These are phyloP conservation scores for Acrocephalus scirpaceus DNA, from an alignment of 2,797 vertebrate genomes.

Conservation along the genomic window DNA sequence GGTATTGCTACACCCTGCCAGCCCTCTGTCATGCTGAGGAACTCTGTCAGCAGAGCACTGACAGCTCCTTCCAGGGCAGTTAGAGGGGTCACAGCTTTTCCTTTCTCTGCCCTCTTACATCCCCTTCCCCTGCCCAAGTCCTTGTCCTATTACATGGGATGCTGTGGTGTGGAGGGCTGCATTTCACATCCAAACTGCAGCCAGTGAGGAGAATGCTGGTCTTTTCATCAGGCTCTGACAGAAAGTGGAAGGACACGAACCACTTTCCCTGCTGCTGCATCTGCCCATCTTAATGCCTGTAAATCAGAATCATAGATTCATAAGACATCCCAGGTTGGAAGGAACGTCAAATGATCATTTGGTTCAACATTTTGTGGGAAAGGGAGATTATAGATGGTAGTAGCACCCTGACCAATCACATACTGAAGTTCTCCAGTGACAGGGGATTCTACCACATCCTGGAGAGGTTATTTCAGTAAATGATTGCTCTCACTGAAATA, in stretches of 20 bases:
- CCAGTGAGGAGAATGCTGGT: background rate
- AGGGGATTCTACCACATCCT: accelerated
- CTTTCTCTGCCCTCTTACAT: background rate
- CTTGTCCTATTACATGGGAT: accelerated
- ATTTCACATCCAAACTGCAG: background rate
- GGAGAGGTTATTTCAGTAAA: background rate
- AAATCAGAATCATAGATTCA: background rate
- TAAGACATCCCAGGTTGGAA: background rate
- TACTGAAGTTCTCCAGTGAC: background rate
- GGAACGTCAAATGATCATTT: background rate
- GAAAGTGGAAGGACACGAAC: background rate
- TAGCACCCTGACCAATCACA: background rate
- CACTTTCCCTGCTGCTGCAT: accelerated
- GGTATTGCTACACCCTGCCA: accelerated
- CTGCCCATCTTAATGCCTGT: background rate
- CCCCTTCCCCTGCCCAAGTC: background rate
- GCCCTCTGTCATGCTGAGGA: background rate
- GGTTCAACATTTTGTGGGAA: background rate
- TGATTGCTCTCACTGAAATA: background rate
- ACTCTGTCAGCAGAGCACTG: background rate
- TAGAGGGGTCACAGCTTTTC: background rate
- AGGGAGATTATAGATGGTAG: background rate
- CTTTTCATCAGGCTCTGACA: background rate
- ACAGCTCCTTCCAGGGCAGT: background rate
- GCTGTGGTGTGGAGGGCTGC: accelerated